Evolutionary conservation across 2,113 vertebrate species (phyloP).

Genomic region (Spizaetus ornatus): DNA sequence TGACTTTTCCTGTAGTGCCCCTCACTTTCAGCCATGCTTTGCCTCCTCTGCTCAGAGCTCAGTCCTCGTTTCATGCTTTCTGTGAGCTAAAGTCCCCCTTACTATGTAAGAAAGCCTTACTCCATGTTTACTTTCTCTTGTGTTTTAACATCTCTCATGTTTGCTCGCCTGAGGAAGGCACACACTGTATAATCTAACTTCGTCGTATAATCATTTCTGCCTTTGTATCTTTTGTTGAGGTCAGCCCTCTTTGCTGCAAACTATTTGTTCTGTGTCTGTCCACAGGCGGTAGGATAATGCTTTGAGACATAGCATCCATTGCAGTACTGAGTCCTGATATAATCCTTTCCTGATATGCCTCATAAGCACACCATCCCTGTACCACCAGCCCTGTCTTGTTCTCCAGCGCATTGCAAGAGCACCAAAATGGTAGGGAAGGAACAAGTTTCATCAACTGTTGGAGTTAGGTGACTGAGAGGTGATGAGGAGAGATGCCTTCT

Average conservation of each 20-base stretch:
- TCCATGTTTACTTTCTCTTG: not conserved
- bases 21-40: not conserved
- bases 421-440: not conserved
- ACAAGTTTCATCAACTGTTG: not conserved
- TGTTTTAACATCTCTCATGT: not conserved
- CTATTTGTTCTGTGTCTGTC: not conserved
- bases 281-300: not conserved
- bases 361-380: not conserved
- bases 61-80: not conserved
- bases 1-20: not conserved
- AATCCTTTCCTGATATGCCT: not conserved
- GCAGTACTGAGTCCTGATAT: not conserved
- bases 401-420: not conserved
- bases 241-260: not conserved
- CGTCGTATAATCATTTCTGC: not conserved
- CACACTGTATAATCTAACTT: not conserved
- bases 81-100: not conserved
- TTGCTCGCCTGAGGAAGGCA: not conserved
- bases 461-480: not conserved
- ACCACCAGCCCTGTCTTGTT: not conserved
- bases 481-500: not conserved
- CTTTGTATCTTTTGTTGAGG: not conserved
- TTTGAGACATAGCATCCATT: not conserved
- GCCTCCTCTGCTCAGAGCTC: not conserved
- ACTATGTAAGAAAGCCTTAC: not conserved